Evolutionary conservation across 2,113 vertebrate species (phyloP).

Genomic region (Ophthalmotilapia sp.): DNA sequence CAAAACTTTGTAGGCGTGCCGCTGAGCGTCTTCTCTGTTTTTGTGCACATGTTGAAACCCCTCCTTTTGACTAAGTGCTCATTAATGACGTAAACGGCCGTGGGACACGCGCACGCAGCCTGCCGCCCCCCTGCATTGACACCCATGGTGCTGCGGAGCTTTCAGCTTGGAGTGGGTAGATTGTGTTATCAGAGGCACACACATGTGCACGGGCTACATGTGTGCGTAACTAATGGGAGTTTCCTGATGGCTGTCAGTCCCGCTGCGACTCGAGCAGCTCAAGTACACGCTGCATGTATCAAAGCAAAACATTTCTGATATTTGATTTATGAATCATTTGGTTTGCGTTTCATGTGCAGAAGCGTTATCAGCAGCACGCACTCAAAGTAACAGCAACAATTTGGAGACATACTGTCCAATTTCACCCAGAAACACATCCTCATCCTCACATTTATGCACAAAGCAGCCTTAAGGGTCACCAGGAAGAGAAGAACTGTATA

Average conservation of each 20-base stretch:
- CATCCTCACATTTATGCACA: background rate
- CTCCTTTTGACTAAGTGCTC: background rate
- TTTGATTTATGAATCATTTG: background rate
- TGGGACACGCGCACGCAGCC: background rate
- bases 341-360: background rate
- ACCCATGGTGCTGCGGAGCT: background rate
- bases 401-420: background rate
- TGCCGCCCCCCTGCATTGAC: background rate
- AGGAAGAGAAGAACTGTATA: background rate
- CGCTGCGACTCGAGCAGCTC: background rate
- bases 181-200: slow-evolving; percentile 68
- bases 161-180: slow-evolving; percentile 29
- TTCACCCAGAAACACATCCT: background rate
- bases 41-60: background rate
- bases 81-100: background rate
- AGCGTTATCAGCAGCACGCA: background rate
- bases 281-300: background rate
- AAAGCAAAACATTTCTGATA: background rate
- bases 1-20: background rate
- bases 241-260: background rate
- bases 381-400: background rate
- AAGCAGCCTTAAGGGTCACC: background rate
- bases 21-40: background rate
- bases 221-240: slow-evolving; percentile 27
- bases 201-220: slow-evolving; percentile 3